These are phyloP conservation scores for Mercenaria mercenaria DNA, from an alignment of 1,140 invertebrate genomes.

Conservation along the genomic window DNA sequence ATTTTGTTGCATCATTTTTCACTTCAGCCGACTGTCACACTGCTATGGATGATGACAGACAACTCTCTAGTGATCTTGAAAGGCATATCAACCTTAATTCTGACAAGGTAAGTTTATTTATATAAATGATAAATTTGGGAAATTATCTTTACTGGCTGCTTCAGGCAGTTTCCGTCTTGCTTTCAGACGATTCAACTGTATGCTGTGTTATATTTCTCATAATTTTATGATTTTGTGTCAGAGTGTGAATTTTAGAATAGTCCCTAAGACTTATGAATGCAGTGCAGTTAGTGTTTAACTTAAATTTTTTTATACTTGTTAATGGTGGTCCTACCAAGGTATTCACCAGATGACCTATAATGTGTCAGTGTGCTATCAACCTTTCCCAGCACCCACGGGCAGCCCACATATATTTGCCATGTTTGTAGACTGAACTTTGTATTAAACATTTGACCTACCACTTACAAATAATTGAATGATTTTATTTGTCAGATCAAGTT, in stretches of 20 bases:
- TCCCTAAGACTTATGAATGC: neutral
- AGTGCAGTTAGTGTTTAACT: neutral
- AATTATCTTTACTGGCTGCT: neutral
- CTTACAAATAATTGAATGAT: no score
- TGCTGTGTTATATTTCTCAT: no score
- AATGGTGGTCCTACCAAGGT: no score
- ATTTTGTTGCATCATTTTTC: no score
- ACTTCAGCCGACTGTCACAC: no score
- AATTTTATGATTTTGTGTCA: no score
- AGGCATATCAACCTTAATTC: neutral
- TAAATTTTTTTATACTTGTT: neutral
- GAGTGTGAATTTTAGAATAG: neutral
- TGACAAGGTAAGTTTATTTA: neutral
- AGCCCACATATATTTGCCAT: neutral
- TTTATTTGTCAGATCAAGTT: no score
- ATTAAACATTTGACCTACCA: neutral
- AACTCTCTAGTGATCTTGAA: constrained; percentile 15
- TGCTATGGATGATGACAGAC: no score
- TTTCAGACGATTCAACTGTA: no score
- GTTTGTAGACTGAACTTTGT: neutral
- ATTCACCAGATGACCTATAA: no score
- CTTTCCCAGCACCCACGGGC: neutral
- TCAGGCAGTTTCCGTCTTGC: no score
- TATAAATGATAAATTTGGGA: neutral
- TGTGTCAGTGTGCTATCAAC: no score